phyloP scores from a whole-genome alignment of 2,888 invertebrate species.

The Nudaria mundana region DNA sequence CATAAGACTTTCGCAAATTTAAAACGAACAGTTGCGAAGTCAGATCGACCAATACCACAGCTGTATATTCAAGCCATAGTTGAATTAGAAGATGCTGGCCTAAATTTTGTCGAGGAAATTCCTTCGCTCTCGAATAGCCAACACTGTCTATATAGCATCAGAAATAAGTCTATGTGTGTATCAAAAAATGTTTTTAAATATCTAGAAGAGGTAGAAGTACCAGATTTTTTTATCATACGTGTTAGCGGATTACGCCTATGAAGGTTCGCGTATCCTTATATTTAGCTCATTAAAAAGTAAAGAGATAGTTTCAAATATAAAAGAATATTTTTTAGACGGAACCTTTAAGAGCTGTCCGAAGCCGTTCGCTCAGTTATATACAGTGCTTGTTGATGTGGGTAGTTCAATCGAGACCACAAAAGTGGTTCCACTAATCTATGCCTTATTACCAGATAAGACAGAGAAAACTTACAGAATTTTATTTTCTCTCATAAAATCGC shows the following conservation, averaged over 20 bases:
- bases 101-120: too few relatives aligned
- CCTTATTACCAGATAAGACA: background rate
- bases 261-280: too few relatives aligned
- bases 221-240: background rate
- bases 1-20: too few relatives aligned
- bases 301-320: background rate
- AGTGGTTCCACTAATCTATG: background rate
- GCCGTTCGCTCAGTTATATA: background rate
- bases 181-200: constrained; percentile 1
- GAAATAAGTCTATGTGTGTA: constrained; percentile 3
- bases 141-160: background rate
- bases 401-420: background rate
- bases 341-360: constrained; percentile 2
- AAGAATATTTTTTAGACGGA: constrained; percentile 1
- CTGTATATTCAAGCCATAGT: too few relatives aligned
- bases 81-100: too few relatives aligned
- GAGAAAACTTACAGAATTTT: background rate
- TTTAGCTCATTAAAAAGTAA: too few relatives aligned
- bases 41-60: too few relatives aligned
- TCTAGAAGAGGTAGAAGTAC: background rate
- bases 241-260: background rate
- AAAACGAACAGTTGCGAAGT: too few relatives aligned
- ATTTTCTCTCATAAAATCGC: background rate
- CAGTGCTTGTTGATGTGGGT: background rate
- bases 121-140: background rate